Evolutionary conservation across 2,888 invertebrate genomes (phyloP), one percentile per base, ranked within the genome.

Genomic region (Sycophila texana): DNA sequence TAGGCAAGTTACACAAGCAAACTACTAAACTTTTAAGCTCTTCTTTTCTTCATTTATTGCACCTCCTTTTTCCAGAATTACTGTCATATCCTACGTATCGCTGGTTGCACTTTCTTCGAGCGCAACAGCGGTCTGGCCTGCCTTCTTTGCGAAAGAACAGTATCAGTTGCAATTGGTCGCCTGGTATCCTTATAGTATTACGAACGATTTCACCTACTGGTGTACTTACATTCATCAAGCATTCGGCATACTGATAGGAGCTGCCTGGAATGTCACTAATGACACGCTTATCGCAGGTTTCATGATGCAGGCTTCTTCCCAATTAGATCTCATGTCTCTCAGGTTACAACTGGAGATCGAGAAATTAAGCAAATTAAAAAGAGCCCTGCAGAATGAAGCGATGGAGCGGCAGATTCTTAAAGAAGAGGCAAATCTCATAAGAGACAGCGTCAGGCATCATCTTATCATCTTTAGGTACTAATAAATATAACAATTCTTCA

Each of bases 231-330:
- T 66, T 5, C 74, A 66, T 49, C 66, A 74, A n/a, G 20, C 22
- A 1, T 2, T 55, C 14, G 47, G 57, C 16, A 16, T 65, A 4
- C 18, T 67, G 3, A 1, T 60, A 2, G 16, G 16, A 1, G 67
- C 58, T 4, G 49, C 18, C 10, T 66, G 18, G 30, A 70, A 79
- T 47, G 70, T 67, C 7, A 58, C 72, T 14, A 74, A 18, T 30
- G 77, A 79, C 39, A 65, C 61, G 4, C 22, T 81, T 4, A 53
- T 77, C 16, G 61, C 76, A 0, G 81, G 81, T 13, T 61, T 81
- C 7, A 71, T 81, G 51, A 55, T 77, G 20, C 81, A 81, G 58
- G 26, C 70, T 3, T 81, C 77, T 39, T 66, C 81, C 16, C 81
- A 81, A 20, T 39, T 81, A n/a, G 79, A 81, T 14, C 72, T 81